A percentile compares a stretch with the other conserved stretches of the same genome.
These are phyloP conservation scores for Lasioglossum malachurum DNA, from an alignment of 2,888 invertebrate genomes.

Conservation along the genomic window DNA sequence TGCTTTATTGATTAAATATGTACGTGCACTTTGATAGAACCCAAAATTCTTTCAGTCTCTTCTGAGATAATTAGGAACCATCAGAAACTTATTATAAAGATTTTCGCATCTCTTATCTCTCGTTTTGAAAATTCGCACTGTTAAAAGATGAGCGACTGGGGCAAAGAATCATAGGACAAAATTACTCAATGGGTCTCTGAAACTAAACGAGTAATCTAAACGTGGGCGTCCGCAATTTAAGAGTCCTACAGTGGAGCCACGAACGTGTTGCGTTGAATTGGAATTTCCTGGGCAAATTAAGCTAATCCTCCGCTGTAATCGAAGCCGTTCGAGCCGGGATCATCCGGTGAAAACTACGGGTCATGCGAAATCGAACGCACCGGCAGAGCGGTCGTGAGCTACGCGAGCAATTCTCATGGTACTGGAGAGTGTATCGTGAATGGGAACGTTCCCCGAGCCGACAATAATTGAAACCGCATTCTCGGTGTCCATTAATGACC, in stretches of 20 bases:
- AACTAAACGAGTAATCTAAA: background rate
- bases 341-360: constrained; percentile 59
- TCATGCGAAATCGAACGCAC: constrained; percentile 58
- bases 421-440: constrained; percentile 72
- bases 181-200: background rate
- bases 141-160: no score
- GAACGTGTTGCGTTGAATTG: background rate
- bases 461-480: constrained; percentile 81
- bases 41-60: no score
- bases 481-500: constrained; percentile 76
- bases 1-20: no score
- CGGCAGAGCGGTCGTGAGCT: constrained; percentile 57
- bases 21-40: no score
- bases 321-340: constrained; percentile 43
- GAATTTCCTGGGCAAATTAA: constrained; percentile 38
- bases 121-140: no score
- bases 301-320: constrained; percentile 45
- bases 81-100: no score
- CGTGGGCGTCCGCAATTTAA: background rate
- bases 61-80: no score
- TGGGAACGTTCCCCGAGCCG: constrained; percentile 74
- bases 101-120: no score
- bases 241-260: background rate
- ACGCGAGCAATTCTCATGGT: constrained; percentile 66
- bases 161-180: background rate